Conservation (phyloP, 2,113 vertebrate genomes). For the Nesogale talazaci region DNA sequence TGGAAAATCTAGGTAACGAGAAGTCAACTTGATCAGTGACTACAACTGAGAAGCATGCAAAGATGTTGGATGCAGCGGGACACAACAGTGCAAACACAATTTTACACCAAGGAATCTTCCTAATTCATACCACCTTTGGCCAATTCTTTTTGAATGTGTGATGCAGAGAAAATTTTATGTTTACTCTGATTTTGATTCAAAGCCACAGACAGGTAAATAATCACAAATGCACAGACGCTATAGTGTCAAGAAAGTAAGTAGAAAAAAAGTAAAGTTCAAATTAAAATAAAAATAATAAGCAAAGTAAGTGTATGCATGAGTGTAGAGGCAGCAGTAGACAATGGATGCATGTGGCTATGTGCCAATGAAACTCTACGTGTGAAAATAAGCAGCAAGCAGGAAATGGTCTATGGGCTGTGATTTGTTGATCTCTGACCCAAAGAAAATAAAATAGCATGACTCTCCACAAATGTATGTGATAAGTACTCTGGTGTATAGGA, state of each 20-base stretch:
- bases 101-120: not conserved
- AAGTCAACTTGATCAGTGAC: not conserved
- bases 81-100: not conserved
- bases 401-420: not conserved
- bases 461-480: not conserved
- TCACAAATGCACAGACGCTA: not conserved
- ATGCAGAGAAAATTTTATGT: not conserved
- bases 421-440: not conserved
- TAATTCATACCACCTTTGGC: accelerated
- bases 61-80: not conserved
- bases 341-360: not conserved
- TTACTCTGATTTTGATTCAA: not conserved
- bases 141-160: not conserved
- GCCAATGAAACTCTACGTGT: not conserved
- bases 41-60: not conserved
- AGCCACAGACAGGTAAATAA: not conserved
- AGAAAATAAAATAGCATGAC: not conserved
- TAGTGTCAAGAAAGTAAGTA: not conserved
- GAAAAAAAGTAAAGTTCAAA: constrained; percentile 25
- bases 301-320: not conserved
- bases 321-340: not conserved
- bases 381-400: not conserved
- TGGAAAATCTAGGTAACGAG: not conserved
- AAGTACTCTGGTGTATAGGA: not conserved
- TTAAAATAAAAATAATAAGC: not conserved